A percentile compares a stretch with the other conserved stretches of the same genome.
Evolutionary conservation across 2,113 vertebrate species (phyloP).

Genomic region (Syngnathus scovelli): DNA sequence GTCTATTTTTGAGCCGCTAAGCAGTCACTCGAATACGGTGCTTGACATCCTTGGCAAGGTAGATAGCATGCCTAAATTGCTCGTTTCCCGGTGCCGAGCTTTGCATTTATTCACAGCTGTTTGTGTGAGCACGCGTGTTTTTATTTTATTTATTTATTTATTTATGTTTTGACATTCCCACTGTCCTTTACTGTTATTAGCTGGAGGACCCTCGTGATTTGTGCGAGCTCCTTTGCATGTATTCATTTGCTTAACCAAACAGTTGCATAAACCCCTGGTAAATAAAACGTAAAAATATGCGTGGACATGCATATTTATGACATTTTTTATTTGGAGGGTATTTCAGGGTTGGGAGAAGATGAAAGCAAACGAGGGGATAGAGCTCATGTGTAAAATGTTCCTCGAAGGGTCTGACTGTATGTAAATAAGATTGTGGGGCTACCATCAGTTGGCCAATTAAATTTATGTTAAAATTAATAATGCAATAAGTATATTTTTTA

Average conservation of each 20-base stretch:
- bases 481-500: background rate
- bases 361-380: conserved; percentile 39
- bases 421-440: background rate
- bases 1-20: conserved; percentile 48
- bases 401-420: conserved; percentile 10
- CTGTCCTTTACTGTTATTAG: conserved; percentile 34
- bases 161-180: conserved; percentile 14
- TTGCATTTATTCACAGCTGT: conserved; percentile 15
- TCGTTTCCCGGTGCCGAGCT: conserved; percentile 14
- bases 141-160: conserved; percentile 2
- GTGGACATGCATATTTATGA: conserved; percentile 54
- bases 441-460: background rate
- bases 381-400: conserved; percentile 38
- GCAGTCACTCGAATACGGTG: conserved; percentile 29
- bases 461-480: background rate
- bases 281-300: conserved; percentile 42
- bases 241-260: conserved; percentile 26
- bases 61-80: conserved; percentile 9
- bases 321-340: conserved; percentile 40
- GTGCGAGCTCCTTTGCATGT: conserved; percentile 29
- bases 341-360: conserved; percentile 42
- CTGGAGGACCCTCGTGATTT: conserved; percentile 14
- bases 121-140: no score
- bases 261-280: conserved; percentile 36
- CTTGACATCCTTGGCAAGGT: conserved; percentile 28